Conservation (phyloP, 2,113 vertebrate genomes). For the Oncorhynchus tshawytscha region DNA sequence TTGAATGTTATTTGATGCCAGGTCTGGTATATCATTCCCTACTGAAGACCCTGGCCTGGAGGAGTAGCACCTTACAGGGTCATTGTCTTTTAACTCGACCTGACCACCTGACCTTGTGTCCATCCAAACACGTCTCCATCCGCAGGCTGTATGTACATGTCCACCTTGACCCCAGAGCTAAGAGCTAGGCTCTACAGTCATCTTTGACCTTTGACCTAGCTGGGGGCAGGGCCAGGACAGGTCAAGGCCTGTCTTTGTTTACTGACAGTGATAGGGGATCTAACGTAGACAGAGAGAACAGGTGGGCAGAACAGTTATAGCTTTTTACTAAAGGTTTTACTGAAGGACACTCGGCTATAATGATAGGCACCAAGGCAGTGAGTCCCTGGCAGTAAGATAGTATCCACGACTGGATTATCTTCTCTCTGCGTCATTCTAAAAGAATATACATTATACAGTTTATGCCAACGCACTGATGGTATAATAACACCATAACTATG, state of each 20-base stretch:
- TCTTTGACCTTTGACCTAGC: not conserved
- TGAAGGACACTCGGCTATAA: slow-evolving; percentile 10
- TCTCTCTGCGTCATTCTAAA: not conserved
- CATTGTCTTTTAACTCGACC: slow-evolving; percentile 16
- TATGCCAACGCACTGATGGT: not conserved
- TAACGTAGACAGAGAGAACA: slow-evolving; percentile 51
- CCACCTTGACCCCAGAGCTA: slow-evolving; percentile 33
- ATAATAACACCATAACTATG: not conserved
- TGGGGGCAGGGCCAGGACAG: slow-evolving; percentile 11
- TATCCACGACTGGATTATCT: not conserved
- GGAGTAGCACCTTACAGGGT: too few relatives aligned
- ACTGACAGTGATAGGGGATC: slow-evolving; percentile 31
- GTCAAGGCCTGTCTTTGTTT: slow-evolving; percentile 58
- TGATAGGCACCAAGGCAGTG: not conserved
- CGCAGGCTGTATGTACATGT: not conserved
- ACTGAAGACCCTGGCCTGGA: too few relatives aligned
- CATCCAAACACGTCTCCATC: not conserved
- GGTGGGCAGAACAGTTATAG: slow-evolving; percentile 54
- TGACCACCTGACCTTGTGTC: not conserved
- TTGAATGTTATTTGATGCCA: too few relatives aligned
- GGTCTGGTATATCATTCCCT: too few relatives aligned
- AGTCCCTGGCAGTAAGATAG: slow-evolving; percentile 1
- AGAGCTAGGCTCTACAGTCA: not conserved
- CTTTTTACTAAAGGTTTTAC: slow-evolving; percentile 39
- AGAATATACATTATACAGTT: not conserved